Evolutionary conservation across 2,888 invertebrate species (phyloP), one percentile per base, ranked within the genome.

Genomic region (Anoncus sp.): DNA sequence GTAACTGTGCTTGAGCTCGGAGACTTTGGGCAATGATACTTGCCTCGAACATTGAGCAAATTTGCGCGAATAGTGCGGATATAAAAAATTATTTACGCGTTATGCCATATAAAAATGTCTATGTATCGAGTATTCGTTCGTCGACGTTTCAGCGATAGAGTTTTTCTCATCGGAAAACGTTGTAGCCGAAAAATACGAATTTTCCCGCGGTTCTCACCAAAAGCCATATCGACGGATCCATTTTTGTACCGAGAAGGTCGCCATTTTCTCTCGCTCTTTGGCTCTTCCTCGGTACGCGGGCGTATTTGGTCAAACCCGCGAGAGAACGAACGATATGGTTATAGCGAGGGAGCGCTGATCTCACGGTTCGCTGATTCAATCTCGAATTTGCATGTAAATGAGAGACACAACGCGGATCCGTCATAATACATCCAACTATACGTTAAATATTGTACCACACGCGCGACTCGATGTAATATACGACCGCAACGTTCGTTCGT

Each of bases 361-460:
- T 47, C 74, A 59, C 59, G 74, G 45, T 53, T 65, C 74, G 80
- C 71, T 81, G 74, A 81, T 81, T 81, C 80, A 78, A 81, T 81
- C 75, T 75, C 55, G 62, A 81, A 77, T 81, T 81, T 81, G 74
- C 81, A 81, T 80, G 80, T 74, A 81, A 78, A 81, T 80, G 77
- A 77, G 77, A 63, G 55, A 69, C 62, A 66, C n/a, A 51, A 43
- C 31, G 53, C 35, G 47, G 53, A 55, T 27, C 43, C 31, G 43
- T n/a, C 18, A 65, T 65, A 57, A n/a, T n/a, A 57, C 45, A 49
- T 38, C 27, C 35, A 47, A 31, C n/a, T 4, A 27, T 35, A 51
- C 24, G 31, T 53, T 27, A 51, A 35, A 55, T 55, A 75, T 70
- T 63, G 69, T 57, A 62, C 51, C 22, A 18, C 55, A 47, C 55